Evolutionary conservation across 2,113 vertebrate genomes (phyloP).

Genomic region (Sarotherodon lohbergeri): DNA sequence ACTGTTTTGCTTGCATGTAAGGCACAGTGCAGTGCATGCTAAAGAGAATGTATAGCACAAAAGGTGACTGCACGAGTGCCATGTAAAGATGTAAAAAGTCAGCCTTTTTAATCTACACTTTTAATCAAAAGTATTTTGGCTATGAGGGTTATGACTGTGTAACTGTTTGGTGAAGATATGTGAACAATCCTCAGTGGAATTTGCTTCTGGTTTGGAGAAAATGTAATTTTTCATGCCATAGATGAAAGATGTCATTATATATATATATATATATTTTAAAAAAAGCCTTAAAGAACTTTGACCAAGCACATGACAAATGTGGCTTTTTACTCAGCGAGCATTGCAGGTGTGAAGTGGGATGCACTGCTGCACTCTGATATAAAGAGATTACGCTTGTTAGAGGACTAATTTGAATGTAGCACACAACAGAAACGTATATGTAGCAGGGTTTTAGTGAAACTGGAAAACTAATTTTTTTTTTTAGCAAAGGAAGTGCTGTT

Average conservation of each 20-base stretch:
- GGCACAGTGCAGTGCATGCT: conserved; percentile 49
- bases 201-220: neutral
- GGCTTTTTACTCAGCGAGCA: conserved; percentile 26
- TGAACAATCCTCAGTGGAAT: neutral
- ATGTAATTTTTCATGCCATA: conserved; percentile 1
- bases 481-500: neutral
- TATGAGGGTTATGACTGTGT: conserved; percentile 10
- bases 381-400: neutral
- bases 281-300: conserved; percentile 49
- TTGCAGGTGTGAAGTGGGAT: neutral
- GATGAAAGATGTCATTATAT: conserved; percentile 53
- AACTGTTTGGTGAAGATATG: conserved; percentile 13
- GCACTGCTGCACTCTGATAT: neutral
- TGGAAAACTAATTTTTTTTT: neutral
- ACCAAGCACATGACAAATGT: conserved; percentile 18
- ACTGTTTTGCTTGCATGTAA: conserved; percentile 36
- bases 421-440: conserved; percentile 24
- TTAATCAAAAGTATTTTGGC: conserved; percentile 2
- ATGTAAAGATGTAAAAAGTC: neutral
- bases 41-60: conserved; percentile 27
- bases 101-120: conserved; percentile 8
- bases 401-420: conserved; percentile 37
- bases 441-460: conserved; percentile 41
- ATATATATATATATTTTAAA: neutral
- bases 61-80: conserved; percentile 30